These are phyloP conservation scores for Machimus atricapillus DNA, from an alignment of 2,888 invertebrate genomes.

Conservation along the genomic window DNA sequence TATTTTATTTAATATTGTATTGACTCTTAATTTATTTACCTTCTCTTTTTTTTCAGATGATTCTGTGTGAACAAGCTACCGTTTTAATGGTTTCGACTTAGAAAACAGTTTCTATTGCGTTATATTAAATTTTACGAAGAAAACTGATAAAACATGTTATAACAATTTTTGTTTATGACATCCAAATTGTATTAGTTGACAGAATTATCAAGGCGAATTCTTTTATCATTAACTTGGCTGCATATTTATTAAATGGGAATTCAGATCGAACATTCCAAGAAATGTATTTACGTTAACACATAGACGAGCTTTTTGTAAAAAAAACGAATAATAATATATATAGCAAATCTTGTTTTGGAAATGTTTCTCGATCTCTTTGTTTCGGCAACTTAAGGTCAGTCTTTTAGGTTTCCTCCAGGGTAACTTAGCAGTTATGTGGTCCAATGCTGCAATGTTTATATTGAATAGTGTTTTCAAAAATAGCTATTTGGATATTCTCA, in stretches of 20 bases:
- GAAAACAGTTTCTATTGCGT: not conserved
- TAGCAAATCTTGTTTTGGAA: not conserved
- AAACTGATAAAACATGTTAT: not conserved
- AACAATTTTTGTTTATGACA: not conserved
- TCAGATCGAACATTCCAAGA: not conserved
- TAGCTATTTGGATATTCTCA: not conserved
- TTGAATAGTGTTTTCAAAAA: not conserved
- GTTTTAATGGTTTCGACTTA: conserved; percentile 29
- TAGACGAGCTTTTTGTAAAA: not conserved
- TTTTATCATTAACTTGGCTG: not conserved
- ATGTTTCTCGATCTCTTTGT: not conserved
- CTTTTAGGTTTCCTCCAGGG: not conserved
- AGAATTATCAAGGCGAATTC: not conserved
- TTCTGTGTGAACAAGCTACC: conserved; percentile 46
- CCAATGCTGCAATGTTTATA: not conserved
- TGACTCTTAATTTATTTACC: not conserved
- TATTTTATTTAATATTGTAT: too few relatives aligned
- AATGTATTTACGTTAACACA: not conserved
- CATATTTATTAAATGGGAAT: not conserved
- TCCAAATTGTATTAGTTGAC: not conserved
- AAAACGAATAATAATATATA: not conserved
- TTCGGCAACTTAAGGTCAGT: not conserved
- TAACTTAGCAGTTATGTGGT: not conserved
- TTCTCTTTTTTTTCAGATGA: conserved; percentile 47
- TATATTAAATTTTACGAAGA: not conserved